Base-by-base conservation (phyloP, 2,797 vertebrate genomes). In the Sciaenops ocellatus region DNA sequence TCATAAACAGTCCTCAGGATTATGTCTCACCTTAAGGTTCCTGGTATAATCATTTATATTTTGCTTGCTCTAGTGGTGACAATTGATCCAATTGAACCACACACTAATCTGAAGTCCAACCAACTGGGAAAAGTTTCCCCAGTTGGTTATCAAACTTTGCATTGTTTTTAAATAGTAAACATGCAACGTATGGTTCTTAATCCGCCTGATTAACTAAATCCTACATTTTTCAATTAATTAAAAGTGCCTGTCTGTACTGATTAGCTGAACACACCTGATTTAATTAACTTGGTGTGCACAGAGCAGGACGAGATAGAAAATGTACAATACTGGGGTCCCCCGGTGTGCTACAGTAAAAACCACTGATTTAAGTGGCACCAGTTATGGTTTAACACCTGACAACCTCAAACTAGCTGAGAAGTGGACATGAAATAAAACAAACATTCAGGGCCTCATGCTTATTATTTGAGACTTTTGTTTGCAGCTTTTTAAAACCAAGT, bases 401-500 rank as follows among this genome's bases (percentile, higher is more conserved):
- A 56, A 44, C 10, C 28, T 66, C 18, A 54, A 55, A 54, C 30
- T 20, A 22, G 15, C 65, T 42, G 34, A 41, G 47, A 54, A 51
- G 11, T 46, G 66, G 24, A 34, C 52, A 30, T 20, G 42, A 51
- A 38, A 16, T 48, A 50, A 59, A 30, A n/a, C 3, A 46, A 44
- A 67, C 26, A 51, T 56, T 26, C 26, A 46, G 34, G 47, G 22
- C 63, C 20, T 68, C 1, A 3, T 62, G 6, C 28, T 62, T 73
- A 42, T 62, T 50, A 51, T 42, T 16, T 28, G 30, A 59, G 47
- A 66, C 46, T 73, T 18, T 51, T 4, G 8, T 54, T 62, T 79
- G 64, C 57, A 24, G 68, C 34, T 65, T 59, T 38, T 71, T 30
- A 6, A 68, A 73, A 67, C 12, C 55, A 48, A 48, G 18, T 52